Evolutionary conservation across 2,113 vertebrate genomes (phyloP), one percentile per base, ranked within the genome.

Genomic region (Nesospiza acunhae): DNA sequence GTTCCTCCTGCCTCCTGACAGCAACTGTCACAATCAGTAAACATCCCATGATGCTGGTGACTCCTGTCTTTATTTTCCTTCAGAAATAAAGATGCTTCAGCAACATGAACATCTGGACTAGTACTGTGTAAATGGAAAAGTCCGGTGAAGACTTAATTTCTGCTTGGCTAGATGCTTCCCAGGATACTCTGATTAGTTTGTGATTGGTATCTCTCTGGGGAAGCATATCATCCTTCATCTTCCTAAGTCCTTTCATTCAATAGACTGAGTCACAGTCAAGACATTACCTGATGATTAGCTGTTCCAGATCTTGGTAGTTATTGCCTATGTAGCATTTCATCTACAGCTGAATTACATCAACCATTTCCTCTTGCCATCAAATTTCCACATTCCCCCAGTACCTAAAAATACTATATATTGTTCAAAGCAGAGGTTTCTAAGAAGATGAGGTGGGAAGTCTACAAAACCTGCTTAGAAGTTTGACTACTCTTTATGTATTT

Each of bases 281-380:
- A 94, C 89, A 93, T 86, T 91, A 95, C 56, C 85, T 90, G 79
- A 93, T 75, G 42, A 91, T 78, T 89, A 88, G 72, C n/a, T 96
- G 58, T 87, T 91, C 28, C 84, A 92, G 49, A 72, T 66, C 52
- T 79, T 72, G 11, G 68, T 56, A 89, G 50, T 55, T 93, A 92
- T 53, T 94, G 53, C 70, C 58, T 89, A 18, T 33, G 47, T 52
- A 79, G 47, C 59, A 53, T 73, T 87, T 92, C 9, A 91, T 89
- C 82, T 88, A 82, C 41, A 85, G 66, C 23, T 47, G 28, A 92
- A 82, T 90, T 87, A 93, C 59, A 86, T 56, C 76, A 95, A 77
- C 21, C 20, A 60, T 42, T 87, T 94, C 72, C 39, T 92, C 79
- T 55, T 91, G 70, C 52, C 63, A 73, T 60, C n/a, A 84, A 50